These are phyloP conservation scores for Hydrocynus forskahlii DNA, from an alignment of 2,797 vertebrate genomes.

Conservation along the genomic window DNA sequence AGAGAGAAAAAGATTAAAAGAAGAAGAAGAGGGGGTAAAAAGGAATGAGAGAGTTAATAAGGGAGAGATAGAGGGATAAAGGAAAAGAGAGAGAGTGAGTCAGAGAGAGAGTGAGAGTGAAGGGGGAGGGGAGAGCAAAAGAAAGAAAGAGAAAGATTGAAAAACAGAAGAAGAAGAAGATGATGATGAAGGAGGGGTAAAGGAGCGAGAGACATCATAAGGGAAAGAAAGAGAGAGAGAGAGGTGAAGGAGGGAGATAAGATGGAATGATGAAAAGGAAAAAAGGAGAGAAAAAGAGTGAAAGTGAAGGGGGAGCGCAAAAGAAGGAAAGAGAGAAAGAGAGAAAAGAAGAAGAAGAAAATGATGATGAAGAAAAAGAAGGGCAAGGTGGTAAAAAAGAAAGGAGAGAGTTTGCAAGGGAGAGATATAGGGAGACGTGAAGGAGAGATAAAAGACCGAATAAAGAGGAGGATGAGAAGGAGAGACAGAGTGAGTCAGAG, in stretches of 20 bases:
- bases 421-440: not conserved
- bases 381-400: too few species aligned
- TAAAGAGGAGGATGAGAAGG: not conserved
- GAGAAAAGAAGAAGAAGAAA: not conserved
- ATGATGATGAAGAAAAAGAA: too few species aligned
- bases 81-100: not conserved
- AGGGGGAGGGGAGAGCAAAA: not conserved
- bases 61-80: not conserved
- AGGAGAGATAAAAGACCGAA: too few species aligned
- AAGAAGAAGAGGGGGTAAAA: not conserved
- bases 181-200: not conserved
- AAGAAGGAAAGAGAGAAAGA: not conserved
- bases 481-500: not conserved
- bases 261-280: not conserved
- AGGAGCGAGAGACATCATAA: not conserved
- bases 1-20: not conserved
- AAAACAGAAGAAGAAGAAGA: not conserved
- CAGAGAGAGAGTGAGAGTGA: not conserved
- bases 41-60: not conserved
- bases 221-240: too few species aligned
- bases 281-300: not conserved
- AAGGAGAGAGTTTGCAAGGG: too few species aligned
- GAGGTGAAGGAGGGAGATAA: not conserved
- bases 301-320: not conserved
- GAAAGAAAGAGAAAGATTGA: not conserved